Conservation (phyloP, 2,113 vertebrate genomes). For the Antennarius striatus region DNA sequence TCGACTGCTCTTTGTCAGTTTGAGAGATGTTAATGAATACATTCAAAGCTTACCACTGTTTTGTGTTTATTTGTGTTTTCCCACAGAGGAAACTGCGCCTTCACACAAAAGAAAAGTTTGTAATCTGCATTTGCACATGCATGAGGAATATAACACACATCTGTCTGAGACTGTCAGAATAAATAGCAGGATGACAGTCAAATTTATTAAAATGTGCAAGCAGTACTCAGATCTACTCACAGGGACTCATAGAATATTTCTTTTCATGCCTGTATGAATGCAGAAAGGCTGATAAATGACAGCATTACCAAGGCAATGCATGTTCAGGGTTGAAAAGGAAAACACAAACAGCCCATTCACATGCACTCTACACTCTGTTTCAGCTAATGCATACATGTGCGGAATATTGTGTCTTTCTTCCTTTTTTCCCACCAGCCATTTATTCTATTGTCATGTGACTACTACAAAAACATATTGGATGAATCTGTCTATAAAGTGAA, state of each 20-base stretch:
- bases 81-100: slow-evolving; percentile 15
- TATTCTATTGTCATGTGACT: too few species aligned
- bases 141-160: slow-evolving; percentile 38
- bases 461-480: too few species aligned
- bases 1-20: slow-evolving; percentile 58
- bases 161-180: slow-evolving; percentile 37
- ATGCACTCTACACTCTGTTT: neutral
- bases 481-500: too few species aligned
- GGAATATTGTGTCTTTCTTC: too few species aligned
- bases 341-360: neutral
- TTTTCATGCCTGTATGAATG: neutral
- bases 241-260: neutral
- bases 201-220: slow-evolving; percentile 26
- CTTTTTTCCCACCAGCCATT: too few species aligned
- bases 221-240: slow-evolving; percentile 26
- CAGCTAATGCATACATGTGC: neutral
- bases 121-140: slow-evolving; percentile 44
- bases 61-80: slow-evolving; percentile 30
- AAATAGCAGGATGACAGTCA: slow-evolving; percentile 28
- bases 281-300: slow-evolving; percentile 1
- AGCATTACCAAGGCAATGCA: slow-evolving; percentile 22
- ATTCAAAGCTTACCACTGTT: slow-evolving; percentile 33
- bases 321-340: slow-evolving; percentile 12
- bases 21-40: slow-evolving; percentile 59
- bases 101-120: neutral